A percentile compares a stretch with the other conserved stretches of the same genome.
Evolutionary conservation across 2,113 vertebrate genomes (phyloP).

Genomic region (Dromaius novaehollandiae): DNA sequence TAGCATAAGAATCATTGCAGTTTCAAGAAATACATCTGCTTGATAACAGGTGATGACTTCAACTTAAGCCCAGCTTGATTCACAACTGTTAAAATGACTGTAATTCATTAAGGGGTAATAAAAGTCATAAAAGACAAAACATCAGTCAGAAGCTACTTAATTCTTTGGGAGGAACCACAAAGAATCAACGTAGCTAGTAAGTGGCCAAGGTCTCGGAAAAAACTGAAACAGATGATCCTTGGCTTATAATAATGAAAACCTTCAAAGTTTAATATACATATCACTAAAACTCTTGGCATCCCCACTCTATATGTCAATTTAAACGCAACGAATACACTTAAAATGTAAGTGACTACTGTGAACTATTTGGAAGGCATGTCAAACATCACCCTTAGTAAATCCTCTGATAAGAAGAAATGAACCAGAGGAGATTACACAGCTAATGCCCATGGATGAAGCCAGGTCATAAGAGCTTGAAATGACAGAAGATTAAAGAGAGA

Average conservation of each 20-base stretch:
- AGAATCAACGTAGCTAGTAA: slow-evolving; percentile 16
- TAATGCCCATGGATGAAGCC: slow-evolving; percentile 84
- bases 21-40: background rate
- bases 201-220: background rate
- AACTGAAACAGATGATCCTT: slow-evolving; percentile 24
- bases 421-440: slow-evolving; percentile 83
- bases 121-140: slow-evolving; percentile 9
- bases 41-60: background rate
- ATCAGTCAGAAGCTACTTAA: slow-evolving; percentile 20
- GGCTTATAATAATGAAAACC: background rate
- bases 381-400: slow-evolving; percentile 72
- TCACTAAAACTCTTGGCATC: background rate
- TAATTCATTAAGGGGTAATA: background rate
- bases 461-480: slow-evolving; percentile 80
- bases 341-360: background rate
- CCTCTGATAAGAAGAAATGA: slow-evolving; percentile 76
- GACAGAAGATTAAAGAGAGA: slow-evolving; percentile 80
- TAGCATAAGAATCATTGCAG: background rate
- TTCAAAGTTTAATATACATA: background rate
- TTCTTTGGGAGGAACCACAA: background rate
- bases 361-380: background rate
- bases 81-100: background rate
- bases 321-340: background rate
- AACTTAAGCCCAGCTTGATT: background rate
- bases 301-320: background rate